Conservation (phyloP, 1,140 invertebrate species). For the Eulimnadia texana region DNA sequence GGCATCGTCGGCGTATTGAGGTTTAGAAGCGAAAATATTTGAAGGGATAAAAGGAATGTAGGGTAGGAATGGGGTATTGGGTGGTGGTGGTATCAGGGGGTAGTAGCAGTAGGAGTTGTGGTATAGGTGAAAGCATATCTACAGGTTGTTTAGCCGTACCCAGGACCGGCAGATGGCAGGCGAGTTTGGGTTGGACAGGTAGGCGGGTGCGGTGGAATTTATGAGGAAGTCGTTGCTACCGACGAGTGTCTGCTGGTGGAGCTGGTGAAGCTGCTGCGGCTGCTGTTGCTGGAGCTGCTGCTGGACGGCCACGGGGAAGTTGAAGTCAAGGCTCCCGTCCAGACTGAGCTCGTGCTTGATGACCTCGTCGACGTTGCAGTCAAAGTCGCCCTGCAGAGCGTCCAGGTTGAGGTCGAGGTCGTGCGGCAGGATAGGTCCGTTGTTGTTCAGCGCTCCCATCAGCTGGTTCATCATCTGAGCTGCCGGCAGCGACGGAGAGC, state of each 20-base stretch:
- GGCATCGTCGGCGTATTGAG: no score
- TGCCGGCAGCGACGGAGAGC: slow-evolving; percentile 21
- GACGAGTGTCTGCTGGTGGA: background rate
- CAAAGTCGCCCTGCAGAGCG: slow-evolving; percentile 59
- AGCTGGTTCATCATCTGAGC: slow-evolving; percentile 69
- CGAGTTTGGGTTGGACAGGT: no score
- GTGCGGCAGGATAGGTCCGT: slow-evolving; percentile 40
- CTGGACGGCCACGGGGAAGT: slow-evolving; percentile 40
- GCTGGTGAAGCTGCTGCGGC: background rate
- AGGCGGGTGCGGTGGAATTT: background rate
- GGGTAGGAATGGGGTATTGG: no score
- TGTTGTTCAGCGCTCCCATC: slow-evolving; percentile 59
- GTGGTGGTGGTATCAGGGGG: no score
- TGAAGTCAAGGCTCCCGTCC: slow-evolving; percentile 85
- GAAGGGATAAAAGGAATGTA: no score
- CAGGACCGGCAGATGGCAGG: background rate
- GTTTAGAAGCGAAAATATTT: no score
- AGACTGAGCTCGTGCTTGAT: slow-evolving; percentile 85
- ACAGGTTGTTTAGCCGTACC: background rate
- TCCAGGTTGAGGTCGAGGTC: slow-evolving; percentile 72
- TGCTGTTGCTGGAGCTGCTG: background rate
- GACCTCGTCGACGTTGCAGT: slow-evolving; percentile 91
- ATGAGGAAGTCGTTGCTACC: background rate
- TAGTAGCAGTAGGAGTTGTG: no score
- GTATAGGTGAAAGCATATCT: no score